phyloP scores from a whole-genome alignment of 1,140 invertebrate genomes.

The Diabrotica undecimpunctata region DNA sequence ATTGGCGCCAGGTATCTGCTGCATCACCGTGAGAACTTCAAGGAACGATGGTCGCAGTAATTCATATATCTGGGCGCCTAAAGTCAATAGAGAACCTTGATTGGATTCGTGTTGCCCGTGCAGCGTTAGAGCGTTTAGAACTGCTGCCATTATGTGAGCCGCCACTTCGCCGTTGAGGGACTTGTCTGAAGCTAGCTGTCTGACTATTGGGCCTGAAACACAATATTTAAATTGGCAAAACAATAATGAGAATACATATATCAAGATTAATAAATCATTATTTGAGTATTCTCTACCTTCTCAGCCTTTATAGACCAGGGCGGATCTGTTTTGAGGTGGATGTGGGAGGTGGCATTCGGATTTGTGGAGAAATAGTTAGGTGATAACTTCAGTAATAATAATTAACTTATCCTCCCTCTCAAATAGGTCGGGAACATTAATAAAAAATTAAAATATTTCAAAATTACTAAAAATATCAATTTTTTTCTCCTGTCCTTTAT shows the following conservation, averaged over 20 bases:
- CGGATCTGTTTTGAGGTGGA: no score
- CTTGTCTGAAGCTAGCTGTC: constrained; percentile 53
- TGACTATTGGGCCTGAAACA: constrained; percentile 39
- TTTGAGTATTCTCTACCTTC: not conserved
- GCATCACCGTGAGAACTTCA: constrained; percentile 63
- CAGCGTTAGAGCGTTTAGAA: constrained; percentile 70
- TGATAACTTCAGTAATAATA: no score
- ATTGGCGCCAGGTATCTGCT: constrained; percentile 74
- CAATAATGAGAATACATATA: not conserved
- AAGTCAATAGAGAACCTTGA: constrained; percentile 64
- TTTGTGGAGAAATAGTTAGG: no score
- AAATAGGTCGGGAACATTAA: no score
- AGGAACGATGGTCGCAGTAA: constrained; percentile 71
- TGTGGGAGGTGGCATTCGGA: no score
- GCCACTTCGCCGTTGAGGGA: constrained; percentile 62
- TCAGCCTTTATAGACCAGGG: no score
- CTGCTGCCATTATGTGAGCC: constrained; percentile 65
- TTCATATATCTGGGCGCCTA: constrained; percentile 78
- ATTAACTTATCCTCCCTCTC: no score
- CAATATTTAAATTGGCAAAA: not conserved
- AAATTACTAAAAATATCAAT: no score
- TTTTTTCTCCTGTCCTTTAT: no score
- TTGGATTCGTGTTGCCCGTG: constrained; percentile 85
- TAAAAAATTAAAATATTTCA: no score
- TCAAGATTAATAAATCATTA: not conserved